Conservation (phyloP, 2,888 invertebrate genomes). For the Lutraria lutraria region DNA sequence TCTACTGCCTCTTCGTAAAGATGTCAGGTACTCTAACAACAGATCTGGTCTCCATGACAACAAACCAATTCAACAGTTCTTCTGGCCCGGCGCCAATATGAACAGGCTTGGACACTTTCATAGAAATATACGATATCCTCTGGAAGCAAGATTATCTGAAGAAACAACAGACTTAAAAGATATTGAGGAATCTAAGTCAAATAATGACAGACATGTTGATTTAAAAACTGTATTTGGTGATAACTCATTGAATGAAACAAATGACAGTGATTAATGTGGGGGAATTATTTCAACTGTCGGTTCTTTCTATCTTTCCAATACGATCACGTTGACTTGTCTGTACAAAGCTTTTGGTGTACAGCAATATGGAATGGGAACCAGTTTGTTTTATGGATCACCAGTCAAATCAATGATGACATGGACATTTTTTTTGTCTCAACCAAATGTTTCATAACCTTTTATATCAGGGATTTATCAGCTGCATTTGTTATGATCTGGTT, state of each 20-base stretch:
- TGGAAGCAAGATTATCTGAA: constrained; percentile 18
- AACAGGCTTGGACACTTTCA: not conserved
- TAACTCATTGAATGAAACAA: constrained; percentile 35
- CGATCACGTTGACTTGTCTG: too few relatives aligned
- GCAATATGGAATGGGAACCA: too few relatives aligned
- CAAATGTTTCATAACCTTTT: too few relatives aligned
- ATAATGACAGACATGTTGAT: constrained; percentile 6
- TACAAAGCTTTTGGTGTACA: too few relatives aligned
- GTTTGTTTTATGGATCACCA: too few relatives aligned
- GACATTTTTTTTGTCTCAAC: too few relatives aligned
- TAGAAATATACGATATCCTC: not conserved
- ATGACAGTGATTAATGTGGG: not conserved
- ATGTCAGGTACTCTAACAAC: not conserved
- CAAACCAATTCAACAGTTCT: constrained; percentile 21
- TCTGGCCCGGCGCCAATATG: constrained; percentile 30
- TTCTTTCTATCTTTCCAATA: not conserved
- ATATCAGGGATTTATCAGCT: too few relatives aligned
- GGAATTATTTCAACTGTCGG: not conserved
- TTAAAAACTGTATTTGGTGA: constrained; percentile 47
- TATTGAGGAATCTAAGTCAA: not conserved
- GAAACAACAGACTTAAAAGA: constrained; percentile 26
- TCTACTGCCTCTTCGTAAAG: not conserved
- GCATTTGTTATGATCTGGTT: too few relatives aligned
- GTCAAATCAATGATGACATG: too few relatives aligned
- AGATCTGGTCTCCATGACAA: not conserved